These are phyloP conservation scores for Amyelois transitella DNA, from an alignment of 1,140 invertebrate species.

Conservation along the genomic window DNA sequence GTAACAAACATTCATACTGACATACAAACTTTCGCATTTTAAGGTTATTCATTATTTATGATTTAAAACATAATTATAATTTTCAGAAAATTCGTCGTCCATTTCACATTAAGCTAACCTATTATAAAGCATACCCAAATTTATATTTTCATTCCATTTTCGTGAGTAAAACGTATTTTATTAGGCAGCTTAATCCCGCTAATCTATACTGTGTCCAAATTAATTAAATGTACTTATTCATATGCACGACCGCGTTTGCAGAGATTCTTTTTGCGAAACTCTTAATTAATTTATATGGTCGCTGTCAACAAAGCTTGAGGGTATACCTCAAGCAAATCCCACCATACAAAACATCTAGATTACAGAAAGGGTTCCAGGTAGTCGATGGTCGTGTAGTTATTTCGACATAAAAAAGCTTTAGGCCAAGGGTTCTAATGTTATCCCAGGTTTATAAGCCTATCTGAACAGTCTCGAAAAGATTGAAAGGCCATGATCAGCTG, in stretches of 20 bases:
- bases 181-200: background rate
- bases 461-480: no score
- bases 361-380: background rate
- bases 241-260: background rate
- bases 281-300: slow-evolving; percentile 2
- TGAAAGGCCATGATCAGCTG: no score
- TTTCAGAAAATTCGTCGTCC: no score
- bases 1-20: no score
- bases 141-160: background rate
- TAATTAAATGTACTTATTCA: background rate
- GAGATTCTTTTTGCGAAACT: background rate
- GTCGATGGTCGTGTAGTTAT: no score
- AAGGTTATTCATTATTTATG: no score
- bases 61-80: no score
- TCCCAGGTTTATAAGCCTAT: no score
- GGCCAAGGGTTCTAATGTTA: no score
- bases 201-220: background rate
- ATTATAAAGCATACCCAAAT: background rate
- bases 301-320: slow-evolving; percentile 5
- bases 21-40: no score
- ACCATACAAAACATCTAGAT: background rate
- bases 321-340: background rate
- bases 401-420: no score
- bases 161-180: background rate
- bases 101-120: no score